These are phyloP conservation scores for Philonicus albiceps DNA, from an alignment of 2,888 invertebrate species.

Conservation along the genomic window DNA sequence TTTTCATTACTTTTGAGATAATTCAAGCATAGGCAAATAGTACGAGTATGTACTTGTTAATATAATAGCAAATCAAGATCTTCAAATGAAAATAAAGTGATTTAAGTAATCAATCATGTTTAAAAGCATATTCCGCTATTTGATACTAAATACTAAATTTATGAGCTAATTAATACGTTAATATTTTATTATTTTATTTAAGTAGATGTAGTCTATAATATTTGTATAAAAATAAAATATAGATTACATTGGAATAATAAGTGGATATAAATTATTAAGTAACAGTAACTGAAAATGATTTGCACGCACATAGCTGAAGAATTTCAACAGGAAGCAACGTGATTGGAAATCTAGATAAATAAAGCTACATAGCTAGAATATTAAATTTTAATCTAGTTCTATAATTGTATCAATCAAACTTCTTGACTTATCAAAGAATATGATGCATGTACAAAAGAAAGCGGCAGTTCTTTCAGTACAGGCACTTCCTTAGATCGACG, in stretches of 20 bases:
- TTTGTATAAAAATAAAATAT: background rate
- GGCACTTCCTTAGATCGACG: conserved; percentile 43
- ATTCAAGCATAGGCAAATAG: no score
- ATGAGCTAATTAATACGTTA: no score
- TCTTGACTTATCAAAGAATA: background rate
- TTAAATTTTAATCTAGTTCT: conserved; percentile 44
- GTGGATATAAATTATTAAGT: background rate
- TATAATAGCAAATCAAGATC: no score
- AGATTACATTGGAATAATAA: background rate
- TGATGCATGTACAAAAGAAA: no score
- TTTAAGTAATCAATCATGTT: no score
- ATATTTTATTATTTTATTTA: background rate
- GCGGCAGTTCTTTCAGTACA: conserved; percentile 41
- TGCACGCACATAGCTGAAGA: background rate
- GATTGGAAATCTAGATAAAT: conserved; percentile 10
- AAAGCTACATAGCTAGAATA: background rate
- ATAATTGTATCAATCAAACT: background rate
- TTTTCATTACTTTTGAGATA: no score
- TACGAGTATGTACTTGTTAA: no score
- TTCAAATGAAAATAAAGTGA: no score
- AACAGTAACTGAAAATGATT: background rate
- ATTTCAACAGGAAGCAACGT: conserved; percentile 31
- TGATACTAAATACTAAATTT: no score
- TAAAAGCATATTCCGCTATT: no score
- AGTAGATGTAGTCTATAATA: background rate